Conservation (phyloP, 92 coral and sea anemone genomes). For the Umimayanthus kanabou region DNA sequence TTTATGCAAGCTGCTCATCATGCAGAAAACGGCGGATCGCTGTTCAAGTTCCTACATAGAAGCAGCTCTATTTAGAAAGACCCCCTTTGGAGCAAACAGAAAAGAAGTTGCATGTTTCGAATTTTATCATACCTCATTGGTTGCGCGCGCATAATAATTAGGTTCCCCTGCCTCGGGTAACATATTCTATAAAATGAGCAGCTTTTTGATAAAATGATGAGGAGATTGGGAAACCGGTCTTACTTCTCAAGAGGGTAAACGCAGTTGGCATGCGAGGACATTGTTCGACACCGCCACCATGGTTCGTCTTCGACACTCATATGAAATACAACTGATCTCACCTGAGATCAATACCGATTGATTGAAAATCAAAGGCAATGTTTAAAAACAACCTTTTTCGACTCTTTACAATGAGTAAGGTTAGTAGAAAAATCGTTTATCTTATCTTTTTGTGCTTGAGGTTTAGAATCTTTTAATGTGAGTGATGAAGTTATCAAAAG, state of each 20-base stretch:
- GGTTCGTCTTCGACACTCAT: neutral
- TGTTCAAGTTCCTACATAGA: constrained; percentile 1
- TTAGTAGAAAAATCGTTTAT: neutral
- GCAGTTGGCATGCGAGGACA: neutral
- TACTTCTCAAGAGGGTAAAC: neutral
- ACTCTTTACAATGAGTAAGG: constrained; percentile 4
- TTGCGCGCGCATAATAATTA: constrained; percentile 11
- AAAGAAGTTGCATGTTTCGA: constrained; percentile 4
- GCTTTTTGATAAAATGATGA: neutral
- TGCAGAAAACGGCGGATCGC: constrained; percentile 2
- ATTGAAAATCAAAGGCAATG: neutral
- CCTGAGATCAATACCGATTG: neutral
- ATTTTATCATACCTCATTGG: neutral
- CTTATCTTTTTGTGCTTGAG: neutral
- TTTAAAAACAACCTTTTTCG: neutral
- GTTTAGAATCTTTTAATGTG: neutral
- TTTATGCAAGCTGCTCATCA: neutral
- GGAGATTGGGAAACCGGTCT: neutral
- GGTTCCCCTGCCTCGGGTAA: neutral
- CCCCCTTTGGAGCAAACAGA: constrained; percentile 6
- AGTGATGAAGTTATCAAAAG: neutral
- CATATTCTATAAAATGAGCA: neutral
- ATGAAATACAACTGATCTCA: neutral
- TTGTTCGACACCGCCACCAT: neutral
- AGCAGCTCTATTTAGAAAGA: neutral